Conservation (phyloP, 2,113 vertebrate genomes). For the Spilogale gracilis region DNA sequence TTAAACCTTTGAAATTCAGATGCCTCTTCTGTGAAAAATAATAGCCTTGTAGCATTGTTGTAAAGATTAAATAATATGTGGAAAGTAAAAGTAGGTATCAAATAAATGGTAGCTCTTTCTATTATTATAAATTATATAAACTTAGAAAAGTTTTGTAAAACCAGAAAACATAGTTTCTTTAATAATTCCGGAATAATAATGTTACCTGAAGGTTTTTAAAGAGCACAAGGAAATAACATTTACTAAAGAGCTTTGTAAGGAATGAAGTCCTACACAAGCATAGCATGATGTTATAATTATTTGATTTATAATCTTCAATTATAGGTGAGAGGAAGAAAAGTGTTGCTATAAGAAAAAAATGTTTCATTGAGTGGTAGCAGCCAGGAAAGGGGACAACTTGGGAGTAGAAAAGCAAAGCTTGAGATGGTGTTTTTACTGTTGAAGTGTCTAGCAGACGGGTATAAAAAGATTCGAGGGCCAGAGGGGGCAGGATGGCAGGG, state of each 20-base stretch:
- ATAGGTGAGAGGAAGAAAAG: neutral
- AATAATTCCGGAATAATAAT: neutral
- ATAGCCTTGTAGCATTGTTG: neutral
- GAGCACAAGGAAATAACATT: neutral
- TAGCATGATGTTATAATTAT: neutral
- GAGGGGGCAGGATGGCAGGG: neutral
- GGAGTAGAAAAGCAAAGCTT: neutral
- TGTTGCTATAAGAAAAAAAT: neutral
- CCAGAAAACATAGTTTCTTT: neutral
- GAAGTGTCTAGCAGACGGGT: neutral
- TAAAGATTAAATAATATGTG: neutral
- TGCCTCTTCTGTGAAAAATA: neutral
- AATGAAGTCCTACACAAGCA: neutral
- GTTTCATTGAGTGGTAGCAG: neutral
- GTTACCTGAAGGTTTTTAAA: neutral
- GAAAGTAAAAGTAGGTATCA: neutral
- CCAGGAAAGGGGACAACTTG: neutral
- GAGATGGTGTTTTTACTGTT: neutral
- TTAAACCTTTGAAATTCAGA: conserved; percentile 20
- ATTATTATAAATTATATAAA: neutral
- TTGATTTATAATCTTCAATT: neutral
- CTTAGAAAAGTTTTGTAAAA: neutral
- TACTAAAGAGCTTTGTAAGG: neutral
- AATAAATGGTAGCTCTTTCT: neutral
- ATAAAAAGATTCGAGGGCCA: neutral